phyloP scores from a whole-genome alignment of 2,113 vertebrate genomes.

The Menura novaehollandiae region DNA sequence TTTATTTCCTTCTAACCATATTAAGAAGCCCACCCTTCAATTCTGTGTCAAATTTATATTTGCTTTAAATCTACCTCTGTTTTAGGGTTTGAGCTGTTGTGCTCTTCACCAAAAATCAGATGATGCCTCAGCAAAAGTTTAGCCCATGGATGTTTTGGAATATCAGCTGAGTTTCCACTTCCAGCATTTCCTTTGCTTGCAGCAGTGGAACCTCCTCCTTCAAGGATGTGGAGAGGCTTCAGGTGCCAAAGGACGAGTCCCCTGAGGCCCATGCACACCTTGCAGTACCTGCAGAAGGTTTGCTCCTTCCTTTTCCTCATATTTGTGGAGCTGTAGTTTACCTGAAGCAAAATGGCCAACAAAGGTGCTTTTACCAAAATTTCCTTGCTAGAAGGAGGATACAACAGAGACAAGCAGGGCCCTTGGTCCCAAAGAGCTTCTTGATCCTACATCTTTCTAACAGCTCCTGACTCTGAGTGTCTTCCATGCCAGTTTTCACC shows the following conservation, averaged over 20 bases:
- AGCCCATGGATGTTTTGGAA: neutral
- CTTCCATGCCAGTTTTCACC: neutral
- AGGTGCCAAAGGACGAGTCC: neutral
- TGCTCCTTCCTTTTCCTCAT: neutral
- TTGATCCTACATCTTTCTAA: neutral
- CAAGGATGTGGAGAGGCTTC: neutral
- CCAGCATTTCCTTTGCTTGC: neutral
- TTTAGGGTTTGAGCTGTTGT: neutral
- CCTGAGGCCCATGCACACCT: neutral
- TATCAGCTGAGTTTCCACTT: neutral
- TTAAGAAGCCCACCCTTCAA: neutral
- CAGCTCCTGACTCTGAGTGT: neutral
- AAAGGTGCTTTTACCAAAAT: neutral
- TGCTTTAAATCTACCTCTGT: neutral
- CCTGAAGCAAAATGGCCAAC: fast-evolving
- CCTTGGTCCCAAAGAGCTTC: neutral
- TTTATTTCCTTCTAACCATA: neutral
- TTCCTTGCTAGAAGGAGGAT: neutral
- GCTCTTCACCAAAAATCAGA: neutral
- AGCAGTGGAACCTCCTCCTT: neutral
- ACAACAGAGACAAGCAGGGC: neutral
- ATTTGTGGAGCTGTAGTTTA: neutral
- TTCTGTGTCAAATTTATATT: neutral
- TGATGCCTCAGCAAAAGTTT: neutral
- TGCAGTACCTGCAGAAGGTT: neutral